Conservation (phyloP, 2,888 invertebrate genomes). For the Mactromeris polynyma region DNA sequence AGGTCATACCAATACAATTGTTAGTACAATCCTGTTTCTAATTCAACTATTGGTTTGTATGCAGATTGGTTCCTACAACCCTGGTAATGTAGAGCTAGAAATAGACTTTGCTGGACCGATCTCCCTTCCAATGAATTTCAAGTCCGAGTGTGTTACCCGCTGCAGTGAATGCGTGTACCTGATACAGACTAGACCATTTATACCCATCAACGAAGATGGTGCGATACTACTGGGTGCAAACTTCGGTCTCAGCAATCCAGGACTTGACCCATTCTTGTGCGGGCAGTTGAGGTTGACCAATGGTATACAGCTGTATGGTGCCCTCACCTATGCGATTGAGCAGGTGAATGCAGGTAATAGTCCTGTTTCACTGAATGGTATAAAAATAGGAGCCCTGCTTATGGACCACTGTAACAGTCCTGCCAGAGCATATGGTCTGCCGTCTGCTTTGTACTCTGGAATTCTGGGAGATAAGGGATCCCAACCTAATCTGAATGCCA, state of each 20-base stretch:
- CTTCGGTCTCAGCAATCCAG: slow-evolving; percentile 76
- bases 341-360: slow-evolving; percentile 74
- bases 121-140: slow-evolving; percentile 47
- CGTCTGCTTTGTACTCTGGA: slow-evolving; percentile 80
- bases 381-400: slow-evolving; percentile 78
- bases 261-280: slow-evolving; percentile 75
- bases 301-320: slow-evolving; percentile 80
- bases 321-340: slow-evolving; percentile 78
- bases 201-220: slow-evolving; percentile 62
- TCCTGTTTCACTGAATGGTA: slow-evolving; percentile 74
- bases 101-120: slow-evolving; percentile 40
- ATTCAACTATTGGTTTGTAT: slow-evolving; percentile 16
- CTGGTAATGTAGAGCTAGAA: slow-evolving; percentile 52
- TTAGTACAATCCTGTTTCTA: too few relatives aligned
- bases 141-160: slow-evolving; percentile 69
- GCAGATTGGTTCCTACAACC: slow-evolving; percentile 76
- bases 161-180: slow-evolving; percentile 81
- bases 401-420: slow-evolving; percentile 82
- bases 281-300: slow-evolving; percentile 69
- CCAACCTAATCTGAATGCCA: slow-evolving; percentile 60
- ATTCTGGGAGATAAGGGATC: slow-evolving; percentile 54
- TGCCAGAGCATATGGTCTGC: slow-evolving; percentile 74
- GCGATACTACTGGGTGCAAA: slow-evolving; percentile 80
- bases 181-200: slow-evolving; percentile 69
- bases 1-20: too few relatives aligned